phyloP scores from a whole-genome alignment of 2,888 invertebrate species.

The Heteropelma amictum region DNA sequence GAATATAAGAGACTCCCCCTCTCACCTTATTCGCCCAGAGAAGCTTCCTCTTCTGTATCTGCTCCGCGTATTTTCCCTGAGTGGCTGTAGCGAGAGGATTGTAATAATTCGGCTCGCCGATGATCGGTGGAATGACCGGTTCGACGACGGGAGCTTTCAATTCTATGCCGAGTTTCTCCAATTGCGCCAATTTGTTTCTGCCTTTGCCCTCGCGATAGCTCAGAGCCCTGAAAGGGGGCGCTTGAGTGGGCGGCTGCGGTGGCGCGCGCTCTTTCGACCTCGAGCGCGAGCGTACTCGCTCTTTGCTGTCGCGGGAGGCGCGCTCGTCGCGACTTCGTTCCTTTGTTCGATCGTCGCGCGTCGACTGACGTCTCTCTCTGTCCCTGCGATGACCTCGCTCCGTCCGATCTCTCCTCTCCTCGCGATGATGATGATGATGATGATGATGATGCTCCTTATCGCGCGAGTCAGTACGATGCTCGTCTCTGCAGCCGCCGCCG shows the following conservation, averaged over 20 bases:
- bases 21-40: constrained; percentile 90
- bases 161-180: constrained; percentile 79
- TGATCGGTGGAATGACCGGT: constrained; percentile 44
- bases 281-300: constrained; percentile 74
- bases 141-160: constrained; percentile 72
- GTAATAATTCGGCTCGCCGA: constrained; percentile 83
- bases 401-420: constrained; percentile 70
- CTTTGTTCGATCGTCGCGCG: constrained; percentile 71
- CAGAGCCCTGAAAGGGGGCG: too few species aligned
- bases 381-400: constrained; percentile 60
- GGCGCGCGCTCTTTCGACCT: constrained; percentile 71
- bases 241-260: constrained; percentile 39
- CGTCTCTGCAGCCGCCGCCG: constrained; percentile 66
- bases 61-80: constrained; percentile 89
- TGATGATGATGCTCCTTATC: too few species aligned
- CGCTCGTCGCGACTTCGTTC: constrained; percentile 73
- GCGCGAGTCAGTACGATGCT: constrained; percentile 62
- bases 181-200: constrained; percentile 77
- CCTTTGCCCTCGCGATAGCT: constrained; percentile 56
- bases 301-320: constrained; percentile 68
- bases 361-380: constrained; percentile 71
- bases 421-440: constrained; percentile 70
- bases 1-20: too few species aligned
- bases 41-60: constrained; percentile 92
- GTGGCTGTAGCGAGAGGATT: constrained; percentile 86